phyloP scores from a whole-genome alignment of 1,140 invertebrate genomes.

The Sarcophaga peregrina region DNA sequence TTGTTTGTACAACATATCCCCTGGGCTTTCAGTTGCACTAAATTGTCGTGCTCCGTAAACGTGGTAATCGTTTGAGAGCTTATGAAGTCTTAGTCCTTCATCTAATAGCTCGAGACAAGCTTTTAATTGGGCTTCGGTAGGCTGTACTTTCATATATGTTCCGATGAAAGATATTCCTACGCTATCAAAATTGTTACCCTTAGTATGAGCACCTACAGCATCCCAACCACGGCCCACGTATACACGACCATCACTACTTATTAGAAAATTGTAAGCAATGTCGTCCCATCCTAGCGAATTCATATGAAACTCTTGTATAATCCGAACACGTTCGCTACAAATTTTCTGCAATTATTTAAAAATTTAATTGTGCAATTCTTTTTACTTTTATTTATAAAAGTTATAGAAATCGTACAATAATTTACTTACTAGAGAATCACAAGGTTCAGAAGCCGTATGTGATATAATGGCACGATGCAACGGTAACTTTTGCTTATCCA shows the following conservation, averaged over 20 bases:
- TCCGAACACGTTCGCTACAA: constrained; percentile 69
- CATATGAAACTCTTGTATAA: constrained; percentile 80
- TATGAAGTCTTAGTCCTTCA: constrained; percentile 71
- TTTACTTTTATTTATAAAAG: neutral
- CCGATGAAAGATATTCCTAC: constrained; percentile 79
- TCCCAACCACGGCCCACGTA: constrained; percentile 77
- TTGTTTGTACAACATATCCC: constrained; percentile 71
- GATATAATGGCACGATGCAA: constrained; percentile 69
- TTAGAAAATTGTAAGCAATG: constrained; percentile 77
- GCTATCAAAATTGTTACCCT: constrained; percentile 72
- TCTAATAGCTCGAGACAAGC: constrained; percentile 71
- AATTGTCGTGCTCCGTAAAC: constrained; percentile 75
- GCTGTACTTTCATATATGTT: constrained; percentile 71
- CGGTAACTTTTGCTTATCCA: constrained; percentile 66
- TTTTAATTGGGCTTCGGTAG: constrained; percentile 69
- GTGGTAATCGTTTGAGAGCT: constrained; percentile 70
- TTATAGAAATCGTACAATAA: neutral
- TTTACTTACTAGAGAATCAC: constrained; percentile 64
- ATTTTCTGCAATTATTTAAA: constrained; percentile 56
- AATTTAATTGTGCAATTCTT: neutral
- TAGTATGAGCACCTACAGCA: constrained; percentile 72
- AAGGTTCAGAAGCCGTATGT: constrained; percentile 69
- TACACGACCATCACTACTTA: constrained; percentile 73
- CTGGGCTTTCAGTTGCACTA: constrained; percentile 73
- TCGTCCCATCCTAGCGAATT: constrained; percentile 73